Conservation (phyloP, 2,888 invertebrate genomes). For the Agelastica alni region DNA sequence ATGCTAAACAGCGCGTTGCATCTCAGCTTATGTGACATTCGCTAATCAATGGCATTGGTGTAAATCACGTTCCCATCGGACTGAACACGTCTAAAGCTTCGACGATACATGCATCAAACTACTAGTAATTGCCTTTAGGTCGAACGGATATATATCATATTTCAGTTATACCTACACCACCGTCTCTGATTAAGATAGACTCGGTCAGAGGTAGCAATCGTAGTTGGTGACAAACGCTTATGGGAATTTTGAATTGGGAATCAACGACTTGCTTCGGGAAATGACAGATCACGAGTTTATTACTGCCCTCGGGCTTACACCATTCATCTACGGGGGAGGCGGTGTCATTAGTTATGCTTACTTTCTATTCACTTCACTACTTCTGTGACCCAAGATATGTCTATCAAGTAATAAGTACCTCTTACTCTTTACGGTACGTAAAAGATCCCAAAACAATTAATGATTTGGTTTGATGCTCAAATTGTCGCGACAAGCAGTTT, state of each 20-base stretch:
- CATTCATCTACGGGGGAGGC: too few species aligned
- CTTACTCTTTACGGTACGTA: too few species aligned
- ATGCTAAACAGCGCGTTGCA: constrained; percentile 53
- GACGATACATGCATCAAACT: constrained; percentile 48
- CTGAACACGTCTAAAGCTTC: constrained; percentile 48
- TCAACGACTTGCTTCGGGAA: constrained; percentile 11
- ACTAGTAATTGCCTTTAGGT: constrained; percentile 45
- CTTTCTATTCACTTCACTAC: too few species aligned
- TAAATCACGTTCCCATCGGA: constrained; percentile 54
- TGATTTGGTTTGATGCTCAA: too few species aligned
- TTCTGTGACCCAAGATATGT: too few species aligned
- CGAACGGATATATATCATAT: constrained; percentile 46
- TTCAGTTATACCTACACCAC: constrained; percentile 36
- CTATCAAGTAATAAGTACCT: too few species aligned
- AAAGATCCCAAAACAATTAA: too few species aligned
- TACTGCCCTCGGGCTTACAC: constrained; percentile 5
- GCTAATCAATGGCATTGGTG: constrained; percentile 54
- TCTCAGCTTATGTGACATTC: constrained; percentile 52
- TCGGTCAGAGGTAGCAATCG: constrained; percentile 30
- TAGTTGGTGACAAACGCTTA: constrained; percentile 30
- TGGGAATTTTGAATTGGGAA: constrained; percentile 22
- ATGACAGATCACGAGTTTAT: constrained; percentile 21
- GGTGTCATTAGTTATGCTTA: too few species aligned
- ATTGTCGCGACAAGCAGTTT: too few species aligned
- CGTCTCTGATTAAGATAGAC: constrained; percentile 42